A percentile compares a stretch with the other conserved stretches of the same genome.
phyloP scores from a whole-genome alignment of 2,888 invertebrate species.

The Andrena haemorrhoa region DNA sequence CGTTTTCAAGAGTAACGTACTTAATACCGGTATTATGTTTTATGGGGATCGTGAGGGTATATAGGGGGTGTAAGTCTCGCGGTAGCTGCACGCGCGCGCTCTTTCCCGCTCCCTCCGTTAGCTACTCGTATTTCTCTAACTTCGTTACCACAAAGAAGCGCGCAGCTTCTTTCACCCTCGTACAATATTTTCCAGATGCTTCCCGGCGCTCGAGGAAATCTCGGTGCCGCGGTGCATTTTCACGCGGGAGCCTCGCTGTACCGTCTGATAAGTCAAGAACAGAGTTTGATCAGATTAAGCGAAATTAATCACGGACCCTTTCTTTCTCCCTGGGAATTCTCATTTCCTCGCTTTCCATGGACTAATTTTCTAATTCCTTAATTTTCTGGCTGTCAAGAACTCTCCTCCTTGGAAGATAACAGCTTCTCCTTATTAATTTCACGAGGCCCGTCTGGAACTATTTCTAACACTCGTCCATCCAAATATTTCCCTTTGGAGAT shows the following conservation, averaged over 20 bases:
- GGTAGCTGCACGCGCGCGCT: neutral
- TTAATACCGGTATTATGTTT: slow-evolving; percentile 46
- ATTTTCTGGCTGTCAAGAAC: neutral
- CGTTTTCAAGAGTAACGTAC: slow-evolving; percentile 27
- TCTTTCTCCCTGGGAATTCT: neutral
- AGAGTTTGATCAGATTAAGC: slow-evolving; percentile 11
- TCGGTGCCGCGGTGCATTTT: slow-evolving; percentile 30
- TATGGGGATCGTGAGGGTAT: slow-evolving; percentile 33
- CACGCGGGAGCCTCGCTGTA: neutral
- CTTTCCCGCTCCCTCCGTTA: neutral
- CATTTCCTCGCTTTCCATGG: too few relatives aligned
- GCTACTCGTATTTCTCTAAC: slow-evolving; percentile 55
- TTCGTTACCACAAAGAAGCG: slow-evolving; percentile 53
- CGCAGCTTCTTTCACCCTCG: slow-evolving; percentile 22
- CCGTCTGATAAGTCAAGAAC: slow-evolving; percentile 28
- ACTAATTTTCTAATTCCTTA: neutral
- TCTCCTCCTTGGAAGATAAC: neutral
- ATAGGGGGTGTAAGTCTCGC: slow-evolving; percentile 32
- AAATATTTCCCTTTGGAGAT: too few relatives aligned
- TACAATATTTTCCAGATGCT: slow-evolving; percentile 49
- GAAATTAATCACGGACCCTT: slow-evolving; percentile 28
- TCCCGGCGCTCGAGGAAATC: slow-evolving; percentile 37
- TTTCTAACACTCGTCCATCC: too few relatives aligned
- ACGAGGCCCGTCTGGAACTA: neutral
- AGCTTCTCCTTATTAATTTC: neutral